Conservation (phyloP, 23 tunicate genomes). For the Halocynthia aurantium region DNA sequence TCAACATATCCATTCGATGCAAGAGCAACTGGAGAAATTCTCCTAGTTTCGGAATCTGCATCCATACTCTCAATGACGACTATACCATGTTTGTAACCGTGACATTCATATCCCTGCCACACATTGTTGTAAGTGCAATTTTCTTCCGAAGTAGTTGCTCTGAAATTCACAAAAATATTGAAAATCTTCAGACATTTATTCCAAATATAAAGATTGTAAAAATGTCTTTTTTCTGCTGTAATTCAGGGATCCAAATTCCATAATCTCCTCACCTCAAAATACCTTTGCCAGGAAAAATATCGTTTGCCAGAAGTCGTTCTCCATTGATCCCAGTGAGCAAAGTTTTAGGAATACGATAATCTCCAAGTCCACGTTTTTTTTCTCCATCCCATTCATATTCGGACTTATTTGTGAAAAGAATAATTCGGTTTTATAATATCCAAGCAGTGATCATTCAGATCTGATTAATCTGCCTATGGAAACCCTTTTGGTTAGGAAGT, state of each 20-base stretch:
- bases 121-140: background rate
- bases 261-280: conserved; percentile 11
- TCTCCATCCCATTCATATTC: conserved; percentile 51
- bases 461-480: too few relatives aligned
- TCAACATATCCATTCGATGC: conserved; percentile 18
- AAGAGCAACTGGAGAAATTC: conserved; percentile 34
- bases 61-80: conserved; percentile 32
- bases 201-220: background rate
- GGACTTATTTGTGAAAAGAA: conserved; percentile 15
- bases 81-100: conserved; percentile 19
- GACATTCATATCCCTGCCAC: conserved; percentile 26
- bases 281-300: conserved; percentile 50
- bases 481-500: too few relatives aligned
- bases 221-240: background rate
- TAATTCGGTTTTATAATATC: background rate
- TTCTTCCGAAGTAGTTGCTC: conserved; percentile 15
- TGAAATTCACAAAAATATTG: background rate
- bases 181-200: background rate
- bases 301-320: conserved; percentile 18
- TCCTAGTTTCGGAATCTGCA: conserved; percentile 33
- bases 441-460: too few relatives aligned
- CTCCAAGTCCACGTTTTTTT: conserved; percentile 31
- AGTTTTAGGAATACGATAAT: conserved; percentile 36
- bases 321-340: conserved; percentile 29
- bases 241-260: background rate